Evolutionary conservation across 2,113 vertebrate genomes (phyloP), one percentile per base, ranked within the genome.

Genomic region (Oceanites oceanicus): DNA sequence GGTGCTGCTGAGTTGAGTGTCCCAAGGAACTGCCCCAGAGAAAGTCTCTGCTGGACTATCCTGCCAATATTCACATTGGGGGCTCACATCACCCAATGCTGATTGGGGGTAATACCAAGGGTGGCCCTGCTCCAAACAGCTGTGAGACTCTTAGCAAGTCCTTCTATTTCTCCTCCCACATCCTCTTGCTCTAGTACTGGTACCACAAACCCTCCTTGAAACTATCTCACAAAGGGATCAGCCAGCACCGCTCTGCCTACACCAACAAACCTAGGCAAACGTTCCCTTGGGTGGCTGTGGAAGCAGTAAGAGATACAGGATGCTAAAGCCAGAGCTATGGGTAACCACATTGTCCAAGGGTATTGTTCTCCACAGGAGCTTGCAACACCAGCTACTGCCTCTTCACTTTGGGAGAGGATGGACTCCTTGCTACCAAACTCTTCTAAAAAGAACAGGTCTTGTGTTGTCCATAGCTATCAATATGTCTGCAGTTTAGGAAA

Each of bases 31-130:
- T 23, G 22, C 15, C 42, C 27, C 6, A 25, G 59, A 56, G 74
- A 21, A 50, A 13, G 32, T 10, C 20, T 1, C 2, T 16, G 38
- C 34, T 71, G 63, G 36, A 3, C 15, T 32, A 2, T 40, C 22
- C 38, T 63, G 15, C 4, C 56, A n/a, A 1, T 2, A 0, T 6
- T n/a, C 30, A 3, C 10, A 0, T 0, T 25, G 32, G 2, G 13
- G 10, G 8, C 0, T 70, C 4, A 2, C 2, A 14, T 52, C 21
- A 13, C 26, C 20, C 7, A 13, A 0, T 15, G 47, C 22, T 38
- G 22, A 32, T 3, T 45, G 18, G 5, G 25, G 38, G 11, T 21
- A 8, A 49, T 9, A 13, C 16, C 11, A 32, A 19, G 10, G 17
- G 27, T 79, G 19, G 2, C 8, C 25, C 4, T n/a, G 30, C 12